Percentiles rank a stretch among this genome's conserved stretches.
phyloP scores from a whole-genome alignment of 2,888 invertebrate species.

The Agapostemon virescens region DNA sequence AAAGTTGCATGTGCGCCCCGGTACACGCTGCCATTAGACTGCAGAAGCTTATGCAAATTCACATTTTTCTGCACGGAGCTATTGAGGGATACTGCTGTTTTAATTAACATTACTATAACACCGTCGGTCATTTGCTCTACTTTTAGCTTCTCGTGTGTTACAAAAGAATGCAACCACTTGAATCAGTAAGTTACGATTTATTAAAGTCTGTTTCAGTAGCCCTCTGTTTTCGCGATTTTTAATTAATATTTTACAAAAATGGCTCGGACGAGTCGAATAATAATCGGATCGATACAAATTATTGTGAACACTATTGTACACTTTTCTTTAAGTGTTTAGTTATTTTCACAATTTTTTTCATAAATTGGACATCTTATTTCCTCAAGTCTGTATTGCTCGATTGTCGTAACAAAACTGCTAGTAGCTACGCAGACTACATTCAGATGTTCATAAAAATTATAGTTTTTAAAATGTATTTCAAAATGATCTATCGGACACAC shows the following conservation, averaged over 20 bases:
- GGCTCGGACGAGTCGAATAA: too few species aligned
- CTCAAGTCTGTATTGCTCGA: too few species aligned
- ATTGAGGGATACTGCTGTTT: neutral
- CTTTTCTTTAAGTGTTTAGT: too few species aligned
- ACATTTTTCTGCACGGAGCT: neutral
- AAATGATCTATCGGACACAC: too few species aligned
- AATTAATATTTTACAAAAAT: neutral
- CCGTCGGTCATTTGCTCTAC: neutral
- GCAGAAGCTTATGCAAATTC: neutral
- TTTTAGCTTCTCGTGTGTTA: neutral
- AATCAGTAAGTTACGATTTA: neutral
- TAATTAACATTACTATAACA: neutral
- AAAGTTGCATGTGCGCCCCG: neutral
- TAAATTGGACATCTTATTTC: too few species aligned
- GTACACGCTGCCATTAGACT: neutral
- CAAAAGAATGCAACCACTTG: neutral
- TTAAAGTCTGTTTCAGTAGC: neutral
- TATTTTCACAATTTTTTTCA: too few species aligned
- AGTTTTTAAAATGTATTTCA: too few species aligned
- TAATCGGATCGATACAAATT: too few species aligned
- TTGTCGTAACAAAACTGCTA: too few species aligned
- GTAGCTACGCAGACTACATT: too few species aligned
- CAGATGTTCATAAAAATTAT: too few species aligned
- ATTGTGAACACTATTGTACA: too few species aligned
- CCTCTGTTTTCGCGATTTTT: neutral